Conservation (phyloP, 1,140 invertebrate genomes). For the Helicoverpa armigera region DNA sequence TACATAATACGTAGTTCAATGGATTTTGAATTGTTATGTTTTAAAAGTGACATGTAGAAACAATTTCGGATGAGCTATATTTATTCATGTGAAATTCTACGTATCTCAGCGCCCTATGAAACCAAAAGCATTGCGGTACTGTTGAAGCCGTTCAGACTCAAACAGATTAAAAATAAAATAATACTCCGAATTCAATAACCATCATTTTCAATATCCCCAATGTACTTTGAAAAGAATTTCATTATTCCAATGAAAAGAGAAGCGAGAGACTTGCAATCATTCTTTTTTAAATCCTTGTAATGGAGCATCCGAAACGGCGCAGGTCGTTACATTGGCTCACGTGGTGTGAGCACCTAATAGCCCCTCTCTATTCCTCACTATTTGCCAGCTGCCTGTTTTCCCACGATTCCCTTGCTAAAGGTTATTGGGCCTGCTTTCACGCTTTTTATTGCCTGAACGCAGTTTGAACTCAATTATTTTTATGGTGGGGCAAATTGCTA, state of each 20-base stretch:
- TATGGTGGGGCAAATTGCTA: conserved; percentile 85
- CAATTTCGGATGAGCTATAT: too few species aligned
- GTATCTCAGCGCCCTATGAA: too few species aligned
- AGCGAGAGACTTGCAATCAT: conserved; percentile 41
- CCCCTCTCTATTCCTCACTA: conserved; percentile 78
- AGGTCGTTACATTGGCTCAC: conserved; percentile 75
- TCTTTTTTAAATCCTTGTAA: conserved; percentile 61
- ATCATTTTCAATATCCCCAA: conserved; percentile 8
- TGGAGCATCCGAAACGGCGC: conserved; percentile 67
- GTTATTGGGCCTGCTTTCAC: conserved; percentile 84
- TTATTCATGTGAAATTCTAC: too few species aligned
- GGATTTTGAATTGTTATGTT: too few species aligned
- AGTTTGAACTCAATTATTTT: conserved; percentile 87
- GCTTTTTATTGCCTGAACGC: conserved; percentile 85
- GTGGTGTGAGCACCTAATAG: conserved; percentile 75
- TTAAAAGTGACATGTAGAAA: too few species aligned
- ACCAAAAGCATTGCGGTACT: too few species aligned
- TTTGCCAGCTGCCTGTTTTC: conserved; percentile 77
- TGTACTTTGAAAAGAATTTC: conserved; percentile 23
- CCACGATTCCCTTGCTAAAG: conserved; percentile 80
- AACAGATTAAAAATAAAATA: not conserved
- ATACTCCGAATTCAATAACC: not conserved
- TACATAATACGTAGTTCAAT: too few species aligned
- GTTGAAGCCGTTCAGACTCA: not conserved
- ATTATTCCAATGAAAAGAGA: conserved; percentile 46